Evolutionary conservation across 2,888 invertebrate species (phyloP).

Genomic region (Pterostichus niger): DNA sequence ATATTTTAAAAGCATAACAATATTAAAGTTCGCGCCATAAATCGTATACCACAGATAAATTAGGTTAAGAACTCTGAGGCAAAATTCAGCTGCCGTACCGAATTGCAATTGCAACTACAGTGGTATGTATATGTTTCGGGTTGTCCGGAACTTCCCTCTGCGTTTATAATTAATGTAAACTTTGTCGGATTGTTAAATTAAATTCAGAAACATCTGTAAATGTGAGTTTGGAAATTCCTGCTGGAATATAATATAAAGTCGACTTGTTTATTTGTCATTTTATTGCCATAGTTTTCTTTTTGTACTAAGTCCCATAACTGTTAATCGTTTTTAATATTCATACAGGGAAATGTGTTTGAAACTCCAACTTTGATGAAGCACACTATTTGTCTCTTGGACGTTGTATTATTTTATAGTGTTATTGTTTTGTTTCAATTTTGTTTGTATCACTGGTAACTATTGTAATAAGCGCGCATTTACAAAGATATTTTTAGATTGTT

Average conservation of each 20-base stretch:
- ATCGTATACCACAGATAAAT: conserved; percentile 30
- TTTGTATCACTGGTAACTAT: no score
- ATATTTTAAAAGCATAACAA: conserved; percentile 12
- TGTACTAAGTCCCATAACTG: background rate
- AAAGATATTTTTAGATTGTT: no score
- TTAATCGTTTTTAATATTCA: background rate
- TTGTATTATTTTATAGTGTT: no score
- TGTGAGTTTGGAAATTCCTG: conserved; percentile 46
- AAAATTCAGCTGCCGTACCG: conserved; percentile 16
- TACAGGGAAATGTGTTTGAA: background rate
- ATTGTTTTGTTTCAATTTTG: no score
- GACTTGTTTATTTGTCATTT: conserved; percentile 44
- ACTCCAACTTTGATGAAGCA: no score
- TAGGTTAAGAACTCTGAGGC: conserved; percentile 38
- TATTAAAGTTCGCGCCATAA: conserved; percentile 33
- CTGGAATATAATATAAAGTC: conserved; percentile 29
- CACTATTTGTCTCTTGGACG: no score
- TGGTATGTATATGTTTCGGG: conserved; percentile 38
- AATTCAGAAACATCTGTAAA: conserved; percentile 61
- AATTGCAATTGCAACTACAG: conserved; percentile 25
- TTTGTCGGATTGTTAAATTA: conserved; percentile 61
- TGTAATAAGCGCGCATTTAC: no score
- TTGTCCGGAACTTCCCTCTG: conserved; percentile 41
- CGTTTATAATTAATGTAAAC: conserved; percentile 60
- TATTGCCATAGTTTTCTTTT: conserved; percentile 35